Evolutionary conservation across 2,113 vertebrate genomes (phyloP), one percentile per base, ranked within the genome.

Genomic region (Rhinichthys klamathensis): DNA sequence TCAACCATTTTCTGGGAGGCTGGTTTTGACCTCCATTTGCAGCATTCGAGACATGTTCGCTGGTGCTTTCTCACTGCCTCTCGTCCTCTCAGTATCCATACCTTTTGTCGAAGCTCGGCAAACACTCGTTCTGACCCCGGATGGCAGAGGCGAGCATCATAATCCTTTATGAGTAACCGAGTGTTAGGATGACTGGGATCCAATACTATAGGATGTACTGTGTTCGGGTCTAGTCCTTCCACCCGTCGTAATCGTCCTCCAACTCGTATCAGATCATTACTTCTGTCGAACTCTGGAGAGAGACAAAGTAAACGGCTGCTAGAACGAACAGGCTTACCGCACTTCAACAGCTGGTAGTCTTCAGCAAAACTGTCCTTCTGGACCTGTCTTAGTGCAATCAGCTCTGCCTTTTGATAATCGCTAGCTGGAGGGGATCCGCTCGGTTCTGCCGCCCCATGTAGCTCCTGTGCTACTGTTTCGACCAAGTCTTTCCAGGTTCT

Each of bases 111-210:
- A 0, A 80, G 30, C 8, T 72, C 76, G 0, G 63, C 75, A 58
- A 85, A 80, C 23, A 76, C 46, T 76, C 41, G 35, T 15, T 80
- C 84, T 1, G 25, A 11, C 15, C 84, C 84, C 27, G 84, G 67
- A 38, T 85, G 84, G 2, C 27, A 6, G 3, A 73, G 25, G 10
- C 11, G 16, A 12, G 4, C 13, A 60, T 70, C 67, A 6, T 27
- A 38, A 11, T 84, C 73, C 25, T 69, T 60, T 41, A 80, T 73
- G 4, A 85, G 30, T 3, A 80, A 44, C 25, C 21, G 21, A 9
- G 84, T 73, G 27, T 72, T 46, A 46, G 44, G 44, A 8, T 46
- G 44, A 46, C 44, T 27, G 8, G 46, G 8, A 30, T 9, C 18
- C 32, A 70, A 67, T 7, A 67, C 63, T 6, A 67, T 67, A 32